Base-by-base conservation (phyloP, 2,113 vertebrate genomes). In the Peromyscus californicus region DNA sequence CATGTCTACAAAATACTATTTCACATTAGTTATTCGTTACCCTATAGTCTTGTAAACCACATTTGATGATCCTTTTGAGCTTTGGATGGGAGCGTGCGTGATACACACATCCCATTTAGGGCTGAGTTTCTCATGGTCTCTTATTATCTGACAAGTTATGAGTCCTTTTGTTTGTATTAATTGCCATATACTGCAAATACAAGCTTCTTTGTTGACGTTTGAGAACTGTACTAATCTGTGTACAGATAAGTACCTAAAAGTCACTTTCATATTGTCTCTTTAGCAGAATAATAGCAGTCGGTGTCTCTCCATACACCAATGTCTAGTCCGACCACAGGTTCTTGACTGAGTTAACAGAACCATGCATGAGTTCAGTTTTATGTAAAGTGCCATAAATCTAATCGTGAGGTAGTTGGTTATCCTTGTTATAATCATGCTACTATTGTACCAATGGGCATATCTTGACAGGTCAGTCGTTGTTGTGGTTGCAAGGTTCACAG, bases 31-130 rank as follows among this genome's bases (percentile, higher is more conserved):
- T n/a, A 39, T 39, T 39, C 7, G 39, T 74, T 74, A 74, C n/a
- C 70, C 39, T 22, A 39, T 7, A 5, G 39, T 22, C 17, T 22
- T 39, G 39, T 74, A n/a, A n/a, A 5, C 33, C 7, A 2, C 7
- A 72, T 21, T 74, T 74, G 7, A 1, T 39, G n/a, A 39, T 9
- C 70, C 19, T 74, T 74, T 74, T 70, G 33, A 74, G 36, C n/a
- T n/a, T 36, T 70, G 29, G 1, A 19, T 13, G 7, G n/a, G 3
- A 36, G n/a, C 1, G 17, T 3, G 5, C 7, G 7, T 74, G n/a
- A 74, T 22, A 74, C 2, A n/a, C 70, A 74, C 3, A 5, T 39
- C 36, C 19, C n/a, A 74, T 74, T 39, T 39, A 74, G 19, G n/a
- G 19, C 70, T 39, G 19, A 39, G 19, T 19, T 3, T 4, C 10